Evolutionary conservation across 2,888 invertebrate species (phyloP), one percentile per base, ranked within the genome.

Genomic region (Thera obeliscata): DNA sequence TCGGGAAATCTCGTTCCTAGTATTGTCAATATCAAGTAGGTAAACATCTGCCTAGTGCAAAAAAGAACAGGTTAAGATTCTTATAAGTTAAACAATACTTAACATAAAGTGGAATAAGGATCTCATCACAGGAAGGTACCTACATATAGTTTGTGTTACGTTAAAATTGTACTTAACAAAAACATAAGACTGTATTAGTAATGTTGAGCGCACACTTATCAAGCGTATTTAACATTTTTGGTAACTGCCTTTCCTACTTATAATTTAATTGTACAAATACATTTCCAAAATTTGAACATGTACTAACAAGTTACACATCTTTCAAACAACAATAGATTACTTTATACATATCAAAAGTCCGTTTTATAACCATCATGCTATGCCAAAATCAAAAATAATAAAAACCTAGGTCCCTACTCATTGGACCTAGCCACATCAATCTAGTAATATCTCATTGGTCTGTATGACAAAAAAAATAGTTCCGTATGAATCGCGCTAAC

Each of bases 11-110:
- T 50, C 12, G 12, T 7, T 7, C 7, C 8, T 52, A 67, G 64
- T 81, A 78, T 81, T 81, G 79, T 79, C 78, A 72, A 78, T 77
- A 78, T 75, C 69, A 75, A 79, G 73, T 73, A 70, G 12, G 5
- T 50, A 43, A 59, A 61, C n/a, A 50, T 64, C 64, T 71, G 75
- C 71, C 62, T 66, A 65, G 7, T 43, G 38, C 3, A 71, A 75
- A 69, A 69, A 60, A 65, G 22, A 49, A 38, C 35, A 59, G 3
- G 12, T 7, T 9, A 36, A 12, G 33, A 22, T 22, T n/a, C 11
- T 9, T 38, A 38, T 9, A 12, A 43, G 33, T 33, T 33, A 36
- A 9, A 61, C 35, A 35, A 61, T 56, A 64, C 49, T 12, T 1
- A 60, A n/a, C 50, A 59, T 22, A 50, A 60, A 12, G n/a, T 50